phyloP scores from a whole-genome alignment of 2,113 vertebrate genomes.

The Carassius gibelio region DNA sequence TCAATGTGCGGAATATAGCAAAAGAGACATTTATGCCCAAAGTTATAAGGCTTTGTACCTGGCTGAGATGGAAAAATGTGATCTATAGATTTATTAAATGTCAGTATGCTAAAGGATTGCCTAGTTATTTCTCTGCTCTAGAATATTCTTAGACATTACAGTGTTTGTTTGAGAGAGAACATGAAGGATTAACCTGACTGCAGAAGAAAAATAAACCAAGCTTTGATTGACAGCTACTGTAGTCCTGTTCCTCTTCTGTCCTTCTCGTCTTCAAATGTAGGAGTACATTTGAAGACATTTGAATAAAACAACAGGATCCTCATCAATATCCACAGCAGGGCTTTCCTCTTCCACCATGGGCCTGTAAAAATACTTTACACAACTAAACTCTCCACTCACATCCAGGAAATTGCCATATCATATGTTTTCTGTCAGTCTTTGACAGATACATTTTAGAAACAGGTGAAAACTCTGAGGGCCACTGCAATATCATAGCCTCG shows the following conservation, averaged over 20 bases:
- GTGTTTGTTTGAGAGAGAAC: not conserved
- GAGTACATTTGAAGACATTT: too few species aligned
- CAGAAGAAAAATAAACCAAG: not conserved
- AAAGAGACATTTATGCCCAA: not conserved
- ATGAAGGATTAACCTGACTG: not conserved
- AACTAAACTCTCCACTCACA: not conserved
- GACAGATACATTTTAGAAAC: slow-evolving; percentile 5
- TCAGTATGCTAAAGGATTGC: not conserved
- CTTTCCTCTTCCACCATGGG: slow-evolving; percentile 5
- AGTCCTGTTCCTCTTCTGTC: not conserved
- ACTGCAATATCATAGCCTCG: not conserved
- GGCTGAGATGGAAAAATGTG: not conserved
- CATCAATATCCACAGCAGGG: slow-evolving; percentile 7
- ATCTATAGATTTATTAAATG: not conserved
- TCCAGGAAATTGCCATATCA: slow-evolving; percentile 2
- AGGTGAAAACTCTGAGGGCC: not conserved
- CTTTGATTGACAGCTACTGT: not conserved
- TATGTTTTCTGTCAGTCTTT: slow-evolving; percentile 11
- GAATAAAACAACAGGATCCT: slow-evolving; percentile 16
- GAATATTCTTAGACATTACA: not conserved
- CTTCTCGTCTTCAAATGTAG: not conserved
- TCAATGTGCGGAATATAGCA: not conserved
- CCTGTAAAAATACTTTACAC: not conserved
- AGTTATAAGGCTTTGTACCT: not conserved
- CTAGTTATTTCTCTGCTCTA: not conserved